phyloP scores from a whole-genome alignment of 2,797 vertebrate species.

The Rhabdomys pumilio region DNA sequence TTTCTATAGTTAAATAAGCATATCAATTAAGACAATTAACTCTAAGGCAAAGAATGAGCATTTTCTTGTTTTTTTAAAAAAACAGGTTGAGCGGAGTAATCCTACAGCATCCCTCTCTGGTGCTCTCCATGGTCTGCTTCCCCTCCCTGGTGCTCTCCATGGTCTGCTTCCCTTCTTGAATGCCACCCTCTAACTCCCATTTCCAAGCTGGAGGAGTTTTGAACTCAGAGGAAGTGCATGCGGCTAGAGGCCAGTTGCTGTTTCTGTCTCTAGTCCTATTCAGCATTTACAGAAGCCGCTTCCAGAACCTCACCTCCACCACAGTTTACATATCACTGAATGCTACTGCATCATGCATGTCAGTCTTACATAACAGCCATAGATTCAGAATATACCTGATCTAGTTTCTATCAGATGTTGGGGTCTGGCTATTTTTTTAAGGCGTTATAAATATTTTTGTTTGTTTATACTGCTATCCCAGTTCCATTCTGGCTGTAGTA shows the following conservation, averaged over 20 bases:
- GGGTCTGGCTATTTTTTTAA: not conserved
- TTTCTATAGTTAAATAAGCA: constrained; percentile 70
- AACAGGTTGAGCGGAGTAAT: not conserved
- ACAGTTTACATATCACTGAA: not conserved
- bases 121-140: not conserved
- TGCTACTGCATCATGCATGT: not conserved
- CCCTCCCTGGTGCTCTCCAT: too few relatives aligned
- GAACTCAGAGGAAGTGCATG: not conserved
- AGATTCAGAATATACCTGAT: not conserved
- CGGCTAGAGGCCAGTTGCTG: not conserved
- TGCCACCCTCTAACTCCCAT: not conserved
- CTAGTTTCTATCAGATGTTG: not conserved
- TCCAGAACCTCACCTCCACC: not conserved
- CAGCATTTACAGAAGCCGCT: not conserved
- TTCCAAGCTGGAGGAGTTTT: not conserved
- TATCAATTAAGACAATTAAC: constrained; percentile 59
- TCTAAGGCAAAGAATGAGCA: not conserved
- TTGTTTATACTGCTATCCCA: not conserved
- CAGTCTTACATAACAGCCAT: not conserved
- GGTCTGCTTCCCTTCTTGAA: not conserved
- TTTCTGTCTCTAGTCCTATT: not conserved
- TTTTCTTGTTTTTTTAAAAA: not conserved
- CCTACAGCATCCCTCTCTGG: not conserved
- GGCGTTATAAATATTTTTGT: constrained; percentile 5
- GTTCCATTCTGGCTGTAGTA: not conserved